A percentile compares a stretch with the other conserved stretches of the same genome.
These are phyloP conservation scores for Pseudoips prasinana DNA, from an alignment of 2,888 invertebrate species.

Conservation along the genomic window DNA sequence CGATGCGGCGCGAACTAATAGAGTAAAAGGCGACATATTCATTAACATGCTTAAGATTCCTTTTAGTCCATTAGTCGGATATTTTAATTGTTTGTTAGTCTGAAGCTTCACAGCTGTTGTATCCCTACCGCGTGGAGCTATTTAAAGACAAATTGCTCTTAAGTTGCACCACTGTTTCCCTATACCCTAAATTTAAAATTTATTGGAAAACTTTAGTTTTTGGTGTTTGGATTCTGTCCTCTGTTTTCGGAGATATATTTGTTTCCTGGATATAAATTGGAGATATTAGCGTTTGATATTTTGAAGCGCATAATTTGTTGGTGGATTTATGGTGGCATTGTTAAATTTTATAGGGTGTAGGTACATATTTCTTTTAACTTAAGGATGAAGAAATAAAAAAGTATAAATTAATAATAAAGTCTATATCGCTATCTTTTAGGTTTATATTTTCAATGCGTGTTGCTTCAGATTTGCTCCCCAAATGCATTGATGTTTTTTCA, in stretches of 20 bases:
- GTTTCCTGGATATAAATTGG: conserved; percentile 14
- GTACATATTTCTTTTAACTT: too few relatives aligned
- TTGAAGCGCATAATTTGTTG: too few relatives aligned
- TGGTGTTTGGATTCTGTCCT: conserved; percentile 18
- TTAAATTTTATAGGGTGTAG: conserved; percentile 5
- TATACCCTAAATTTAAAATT: conserved; percentile 38
- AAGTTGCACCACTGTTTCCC: conserved; percentile 61
- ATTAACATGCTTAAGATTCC: conserved; percentile 75
- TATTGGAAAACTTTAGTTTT: conserved; percentile 30
- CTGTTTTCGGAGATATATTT: conserved; percentile 20
- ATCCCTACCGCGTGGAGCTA: conserved; percentile 68
- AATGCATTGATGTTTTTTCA: too few relatives aligned
- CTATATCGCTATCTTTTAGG: too few relatives aligned
- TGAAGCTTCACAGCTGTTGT: conserved; percentile 74
- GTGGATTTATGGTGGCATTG: neutral
- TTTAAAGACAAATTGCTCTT: conserved; percentile 77
- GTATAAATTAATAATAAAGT: too few relatives aligned
- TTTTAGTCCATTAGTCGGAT: conserved; percentile 76
- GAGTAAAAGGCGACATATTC: conserved; percentile 71
- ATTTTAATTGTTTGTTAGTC: conserved; percentile 75
- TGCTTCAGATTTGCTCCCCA: too few relatives aligned
- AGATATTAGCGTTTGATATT: conserved; percentile 5
- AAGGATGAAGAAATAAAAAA: too few relatives aligned
- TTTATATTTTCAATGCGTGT: too few relatives aligned
- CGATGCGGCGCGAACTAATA: conserved; percentile 52